Percentiles rank a stretch among this genome's conserved stretches.
These are phyloP conservation scores for Anoncus sp. DNA, from an alignment of 2,888 invertebrate genomes.

Conservation along the genomic window DNA sequence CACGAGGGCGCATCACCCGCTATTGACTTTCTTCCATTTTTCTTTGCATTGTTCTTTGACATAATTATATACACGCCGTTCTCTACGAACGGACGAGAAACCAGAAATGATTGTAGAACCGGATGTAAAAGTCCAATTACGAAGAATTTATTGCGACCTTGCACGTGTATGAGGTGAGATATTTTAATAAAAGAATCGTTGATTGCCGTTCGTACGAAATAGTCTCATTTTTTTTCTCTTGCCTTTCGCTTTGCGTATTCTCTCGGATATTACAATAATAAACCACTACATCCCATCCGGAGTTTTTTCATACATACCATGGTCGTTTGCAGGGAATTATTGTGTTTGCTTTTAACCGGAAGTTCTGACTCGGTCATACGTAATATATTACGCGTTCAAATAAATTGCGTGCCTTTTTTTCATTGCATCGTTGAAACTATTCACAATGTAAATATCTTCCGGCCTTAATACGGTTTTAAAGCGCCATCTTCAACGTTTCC, in stretches of 20 bases:
- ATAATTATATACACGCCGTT: background rate
- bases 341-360: conserved; percentile 29
- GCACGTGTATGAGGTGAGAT: background rate
- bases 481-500: no score
- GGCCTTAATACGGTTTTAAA: no score
- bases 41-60: background rate
- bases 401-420: conserved; percentile 12
- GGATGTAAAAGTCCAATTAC: conserved; percentile 2
- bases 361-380: conserved; percentile 26
- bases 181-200: conserved; percentile 2
- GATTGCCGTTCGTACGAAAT: background rate
- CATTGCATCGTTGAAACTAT: no score
- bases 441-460: no score
- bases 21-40: background rate
- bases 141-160: background rate
- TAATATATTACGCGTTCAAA: background rate
- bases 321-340: conserved; percentile 22
- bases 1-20: background rate
- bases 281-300: conserved; percentile 17
- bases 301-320: conserved; percentile 4
- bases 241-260: background rate
- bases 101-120: background rate
- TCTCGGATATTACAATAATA: conserved; percentile 11
- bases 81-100: background rate
- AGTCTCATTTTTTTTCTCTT: background rate